phyloP scores from a whole-genome alignment of 37 sponge, comb jelly and placozoan species.

The Ianthella basta region DNA sequence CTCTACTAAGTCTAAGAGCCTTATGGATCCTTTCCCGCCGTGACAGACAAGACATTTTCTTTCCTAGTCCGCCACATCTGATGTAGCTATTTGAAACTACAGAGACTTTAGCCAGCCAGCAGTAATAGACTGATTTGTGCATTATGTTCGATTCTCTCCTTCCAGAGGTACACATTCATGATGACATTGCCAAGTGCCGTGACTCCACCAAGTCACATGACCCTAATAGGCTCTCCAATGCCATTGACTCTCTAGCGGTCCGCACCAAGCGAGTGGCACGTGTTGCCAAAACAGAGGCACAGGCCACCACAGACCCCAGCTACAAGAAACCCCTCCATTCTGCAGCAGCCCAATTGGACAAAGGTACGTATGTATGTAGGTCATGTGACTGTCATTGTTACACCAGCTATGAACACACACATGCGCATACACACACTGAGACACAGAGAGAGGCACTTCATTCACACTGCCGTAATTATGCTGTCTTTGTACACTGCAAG shows the following conservation, averaged over 20 bases:
- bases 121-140: no score
- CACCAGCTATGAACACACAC: conserved; percentile 12
- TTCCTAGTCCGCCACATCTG: not conserved
- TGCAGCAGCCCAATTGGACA: conserved; percentile 59
- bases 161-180: conserved; percentile 72
- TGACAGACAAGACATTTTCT: no score
- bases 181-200: conserved; percentile 76
- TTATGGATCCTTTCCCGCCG: not conserved
- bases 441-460: not conserved
- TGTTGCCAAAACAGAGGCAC: conserved; percentile 48
- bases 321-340: conserved; percentile 39
- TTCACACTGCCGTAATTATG: no score
- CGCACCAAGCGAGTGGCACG: conserved; percentile 61
- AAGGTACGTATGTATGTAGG: conserved; percentile 37
- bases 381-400: not conserved
- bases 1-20: not conserved
- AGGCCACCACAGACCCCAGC: conserved; percentile 38
- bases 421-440: not conserved
- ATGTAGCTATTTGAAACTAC: not conserved
- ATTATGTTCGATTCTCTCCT: not conserved
- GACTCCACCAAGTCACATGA: conserved; percentile 50
- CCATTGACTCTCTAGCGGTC: conserved; percentile 50
- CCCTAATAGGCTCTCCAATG: conserved; percentile 38
- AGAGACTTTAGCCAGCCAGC: no score
- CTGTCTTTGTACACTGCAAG: no score